Conservation (phyloP, 2,797 vertebrate genomes). For the Mormyrops boulengeri region DNA sequence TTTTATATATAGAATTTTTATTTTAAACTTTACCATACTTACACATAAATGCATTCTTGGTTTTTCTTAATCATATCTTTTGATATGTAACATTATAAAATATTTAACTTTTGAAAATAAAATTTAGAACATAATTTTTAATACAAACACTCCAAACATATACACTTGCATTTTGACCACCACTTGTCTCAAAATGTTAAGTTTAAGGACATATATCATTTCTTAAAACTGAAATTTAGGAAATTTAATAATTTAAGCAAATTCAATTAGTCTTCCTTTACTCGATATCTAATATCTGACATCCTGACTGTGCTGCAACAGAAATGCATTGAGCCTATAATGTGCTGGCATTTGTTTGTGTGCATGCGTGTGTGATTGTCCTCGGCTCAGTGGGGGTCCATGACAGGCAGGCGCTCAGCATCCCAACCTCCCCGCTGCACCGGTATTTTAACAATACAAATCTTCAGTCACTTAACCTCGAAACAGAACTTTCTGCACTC, state of each 20-base stretch:
- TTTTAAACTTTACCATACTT: neutral
- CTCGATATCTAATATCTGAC: neutral
- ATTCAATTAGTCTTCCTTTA: neutral
- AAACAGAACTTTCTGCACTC: neutral
- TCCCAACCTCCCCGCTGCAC: neutral
- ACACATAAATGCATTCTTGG: neutral
- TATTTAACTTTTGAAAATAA: neutral
- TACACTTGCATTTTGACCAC: neutral
- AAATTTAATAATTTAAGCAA: neutral
- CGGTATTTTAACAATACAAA: neutral
- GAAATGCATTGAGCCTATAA: neutral
- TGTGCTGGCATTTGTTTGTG: slow-evolving; percentile 5
- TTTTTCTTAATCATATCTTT: neutral
- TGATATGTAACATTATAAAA: neutral
- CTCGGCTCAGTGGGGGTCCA: neutral
- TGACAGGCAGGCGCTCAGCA: neutral
- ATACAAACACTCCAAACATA: neutral
- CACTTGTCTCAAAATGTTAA: neutral
- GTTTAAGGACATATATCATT: neutral
- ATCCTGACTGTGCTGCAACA: neutral
- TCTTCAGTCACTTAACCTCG: neutral
- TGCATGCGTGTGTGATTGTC: neutral
- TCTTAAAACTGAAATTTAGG: neutral
- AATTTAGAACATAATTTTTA: neutral
- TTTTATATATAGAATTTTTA: neutral